Conservation (phyloP, 1,140 invertebrate genomes). For the Eciton burchellii region DNA sequence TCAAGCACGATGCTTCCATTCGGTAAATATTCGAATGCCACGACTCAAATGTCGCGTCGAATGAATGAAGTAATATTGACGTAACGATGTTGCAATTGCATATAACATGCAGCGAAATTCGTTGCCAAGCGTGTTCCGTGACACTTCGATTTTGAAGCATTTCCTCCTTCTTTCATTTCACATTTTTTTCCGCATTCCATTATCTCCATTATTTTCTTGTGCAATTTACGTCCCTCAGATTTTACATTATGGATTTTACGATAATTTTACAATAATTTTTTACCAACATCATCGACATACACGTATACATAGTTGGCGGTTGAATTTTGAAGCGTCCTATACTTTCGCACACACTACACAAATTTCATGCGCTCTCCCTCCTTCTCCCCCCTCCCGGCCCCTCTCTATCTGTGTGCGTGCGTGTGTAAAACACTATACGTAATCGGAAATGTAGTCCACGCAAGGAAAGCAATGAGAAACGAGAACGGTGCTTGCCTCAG, state of each 20-base stretch:
- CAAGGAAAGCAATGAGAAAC: constrained; percentile 79
- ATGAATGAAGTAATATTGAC: constrained; percentile 15
- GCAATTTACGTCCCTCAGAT: too few species aligned
- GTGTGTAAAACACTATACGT: constrained; percentile 48
- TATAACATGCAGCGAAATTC: background rate
- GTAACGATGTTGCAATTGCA: constrained; percentile 15
- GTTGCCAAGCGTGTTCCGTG: background rate
- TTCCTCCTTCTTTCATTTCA: background rate
- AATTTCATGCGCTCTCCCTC: too few species aligned
- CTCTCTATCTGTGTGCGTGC: background rate
- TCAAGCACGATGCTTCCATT: constrained; percentile 10
- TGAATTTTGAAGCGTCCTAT: too few species aligned
- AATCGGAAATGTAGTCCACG: constrained; percentile 80
- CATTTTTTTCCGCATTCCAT: background rate
- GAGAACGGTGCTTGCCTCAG: constrained; percentile 82
- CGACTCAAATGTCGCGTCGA: constrained; percentile 9
- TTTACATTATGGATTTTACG: too few species aligned
- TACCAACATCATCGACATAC: too few species aligned
- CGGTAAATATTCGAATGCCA: constrained; percentile 14
- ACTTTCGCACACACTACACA: too few species aligned
- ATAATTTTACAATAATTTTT: too few species aligned
- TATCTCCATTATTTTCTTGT: background rate
- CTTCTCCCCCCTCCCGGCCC: too few species aligned
- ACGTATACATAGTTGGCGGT: too few species aligned
- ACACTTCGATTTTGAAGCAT: constrained; percentile 1